Evolutionary conservation across 2,113 vertebrate genomes (phyloP), one percentile per base, ranked within the genome.

Genomic region (Scomber colias): DNA sequence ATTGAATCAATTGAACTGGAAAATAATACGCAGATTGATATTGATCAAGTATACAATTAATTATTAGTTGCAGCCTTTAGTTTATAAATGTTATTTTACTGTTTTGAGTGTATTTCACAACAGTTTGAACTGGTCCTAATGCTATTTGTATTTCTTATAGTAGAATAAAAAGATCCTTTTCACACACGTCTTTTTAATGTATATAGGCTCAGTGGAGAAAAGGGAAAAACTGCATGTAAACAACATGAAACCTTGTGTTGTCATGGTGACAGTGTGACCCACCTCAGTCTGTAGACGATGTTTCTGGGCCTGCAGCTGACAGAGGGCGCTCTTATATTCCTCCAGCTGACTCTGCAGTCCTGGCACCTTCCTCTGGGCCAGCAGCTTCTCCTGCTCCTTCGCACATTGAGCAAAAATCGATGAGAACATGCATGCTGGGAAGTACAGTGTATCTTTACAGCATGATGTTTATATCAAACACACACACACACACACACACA

Each of bases 211-310:
- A 1, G 21, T 13, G 11, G 5, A 10, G 30, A 30, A n/a, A 30
- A 11, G 2, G 9, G 4, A 15, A 46, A 11, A n/a, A 56, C 0
- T 30, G 54, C 12, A 62, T 45, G 8, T 46, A 10, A 62, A 62
- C 13, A 10, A 13, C 0, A 11, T 7, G 10, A 66, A 54, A 62
- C 19, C 12, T 62, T 19, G 24, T 21, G 79, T 90, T 90, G 85
- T 74, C 69, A 82, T 90, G 84, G 85, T 73, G 46, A 90, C 46
- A 3, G 11, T 31, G 67, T 67, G 60, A 72, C 92, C 61, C 90
- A 98, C 98, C 96, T 99, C 97, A 27, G 94, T 93, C 73, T 97
- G 96, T 27, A 99, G 94, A 49, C 96, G 95, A 1, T 94, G 93
- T 77, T 96, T 98, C 88, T 98, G 97, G 0, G 87, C 87, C 84